These are phyloP conservation scores for Drosophila oshimai DNA, from an alignment of 1,140 invertebrate species.

Conservation along the genomic window DNA sequence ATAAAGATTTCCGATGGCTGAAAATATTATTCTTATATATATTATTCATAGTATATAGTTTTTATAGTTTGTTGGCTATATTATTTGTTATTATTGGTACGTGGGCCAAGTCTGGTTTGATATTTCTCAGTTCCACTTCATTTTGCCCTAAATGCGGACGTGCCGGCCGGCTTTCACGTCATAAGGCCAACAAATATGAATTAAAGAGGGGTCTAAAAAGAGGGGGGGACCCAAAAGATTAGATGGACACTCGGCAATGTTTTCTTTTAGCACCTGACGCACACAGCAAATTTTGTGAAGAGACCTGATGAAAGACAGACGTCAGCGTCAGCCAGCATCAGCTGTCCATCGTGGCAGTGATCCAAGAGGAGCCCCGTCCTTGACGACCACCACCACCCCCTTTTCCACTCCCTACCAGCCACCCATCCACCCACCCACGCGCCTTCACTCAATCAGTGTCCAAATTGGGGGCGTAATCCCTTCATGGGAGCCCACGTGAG, in stretches of 20 bases:
- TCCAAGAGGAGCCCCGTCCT: constrained; percentile 33
- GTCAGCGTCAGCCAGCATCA: constrained; percentile 29
- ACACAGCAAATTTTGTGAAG: neutral
- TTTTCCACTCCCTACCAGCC: no score
- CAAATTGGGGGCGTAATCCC: constrained; percentile 8
- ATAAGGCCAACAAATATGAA: neutral
- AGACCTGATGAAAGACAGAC: constrained; percentile 24
- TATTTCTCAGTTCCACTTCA: neutral
- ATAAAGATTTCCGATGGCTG: neutral
- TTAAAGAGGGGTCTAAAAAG: neutral
- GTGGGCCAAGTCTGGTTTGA: constrained; percentile 21
- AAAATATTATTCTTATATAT: no score
- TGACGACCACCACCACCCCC: neutral
- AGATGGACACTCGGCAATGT: neutral
- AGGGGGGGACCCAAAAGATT: neutral
- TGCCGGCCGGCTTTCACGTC: constrained; percentile 31
- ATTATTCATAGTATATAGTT: neutral
- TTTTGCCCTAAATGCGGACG: constrained; percentile 26
- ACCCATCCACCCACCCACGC: constrained; percentile 21
- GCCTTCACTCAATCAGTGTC: constrained; percentile 41
- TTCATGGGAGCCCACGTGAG: constrained; percentile 28
- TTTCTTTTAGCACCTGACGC: constrained; percentile 37
- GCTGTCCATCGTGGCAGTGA: constrained; percentile 21
- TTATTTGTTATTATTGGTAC: neutral
- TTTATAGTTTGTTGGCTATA: neutral